These are phyloP conservation scores for Upupa epops DNA, from an alignment of 2,113 vertebrate genomes.

Conservation along the genomic window DNA sequence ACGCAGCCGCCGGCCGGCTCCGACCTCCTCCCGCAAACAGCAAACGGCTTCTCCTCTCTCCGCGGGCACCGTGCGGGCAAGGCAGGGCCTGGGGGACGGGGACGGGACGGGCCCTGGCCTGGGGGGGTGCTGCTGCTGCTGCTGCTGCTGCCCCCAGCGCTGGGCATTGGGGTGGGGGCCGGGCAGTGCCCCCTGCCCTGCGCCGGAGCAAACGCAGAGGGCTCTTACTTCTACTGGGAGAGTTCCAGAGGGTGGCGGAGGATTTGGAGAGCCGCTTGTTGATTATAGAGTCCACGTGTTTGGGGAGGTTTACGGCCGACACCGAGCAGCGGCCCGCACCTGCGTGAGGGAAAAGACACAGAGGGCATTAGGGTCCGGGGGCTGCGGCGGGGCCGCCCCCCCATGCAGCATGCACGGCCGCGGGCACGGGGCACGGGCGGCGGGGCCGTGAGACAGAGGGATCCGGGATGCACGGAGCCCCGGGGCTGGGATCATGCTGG, in stretches of 20 bases:
- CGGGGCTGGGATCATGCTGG: background rate
- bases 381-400: background rate
- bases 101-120: background rate
- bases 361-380: slow-evolving; percentile 75
- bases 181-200: slow-evolving; percentile 50
- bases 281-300: slow-evolving; percentile 99
- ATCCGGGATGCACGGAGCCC: too few relatives aligned
- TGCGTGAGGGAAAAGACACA: slow-evolving; percentile 87
- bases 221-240: slow-evolving; percentile 99
- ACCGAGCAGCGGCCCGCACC: slow-evolving; percentile 97
- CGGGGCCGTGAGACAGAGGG: too few relatives aligned
- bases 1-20: background rate
- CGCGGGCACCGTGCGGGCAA: slow-evolving; percentile 25
- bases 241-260: slow-evolving; percentile 98
- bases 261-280: slow-evolving; percentile 99
- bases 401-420: slow-evolving; percentile 63
- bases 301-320: slow-evolving; percentile 98
- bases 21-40: slow-evolving; percentile 35
- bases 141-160: slow-evolving; percentile 36
- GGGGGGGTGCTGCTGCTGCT: too few relatives aligned
- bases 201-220: slow-evolving; percentile 62
- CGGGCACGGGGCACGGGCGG: background rate
- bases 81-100: background rate
- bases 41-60: slow-evolving; percentile 56
- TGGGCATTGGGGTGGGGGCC: slow-evolving; percentile 54